Percentiles rank a stretch among this genome's conserved stretches.
Evolutionary conservation across 2,113 vertebrate species (phyloP).

Genomic region (Xiphorhynchus elegans): DNA sequence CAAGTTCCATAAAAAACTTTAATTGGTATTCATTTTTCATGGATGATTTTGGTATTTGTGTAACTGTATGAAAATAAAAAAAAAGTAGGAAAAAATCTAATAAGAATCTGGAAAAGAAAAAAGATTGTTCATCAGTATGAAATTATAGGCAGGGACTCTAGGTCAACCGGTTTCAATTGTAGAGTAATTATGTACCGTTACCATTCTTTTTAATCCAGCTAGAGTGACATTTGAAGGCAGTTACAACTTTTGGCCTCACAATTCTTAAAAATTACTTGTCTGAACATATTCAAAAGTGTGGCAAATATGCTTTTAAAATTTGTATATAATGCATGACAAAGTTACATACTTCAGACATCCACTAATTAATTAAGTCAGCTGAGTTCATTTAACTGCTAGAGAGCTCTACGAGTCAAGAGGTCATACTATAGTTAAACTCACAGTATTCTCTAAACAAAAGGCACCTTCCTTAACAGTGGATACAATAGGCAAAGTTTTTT

Average conservation of each 20-base stretch:
- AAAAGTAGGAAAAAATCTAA: background rate
- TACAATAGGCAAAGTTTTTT: background rate
- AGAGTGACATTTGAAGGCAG: background rate
- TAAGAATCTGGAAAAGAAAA: background rate
- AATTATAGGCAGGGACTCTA: background rate
- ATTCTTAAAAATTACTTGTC: background rate
- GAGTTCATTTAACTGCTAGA: background rate
- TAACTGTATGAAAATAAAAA: background rate
- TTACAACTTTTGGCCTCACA: background rate
- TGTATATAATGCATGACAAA: background rate
- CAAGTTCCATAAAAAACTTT: background rate
- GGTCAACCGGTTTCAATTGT: background rate
- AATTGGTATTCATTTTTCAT: background rate
- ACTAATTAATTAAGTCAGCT: background rate
- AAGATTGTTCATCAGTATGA: background rate
- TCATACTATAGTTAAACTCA: background rate
- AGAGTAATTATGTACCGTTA: background rate
- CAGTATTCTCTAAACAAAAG: background rate
- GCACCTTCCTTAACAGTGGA: background rate
- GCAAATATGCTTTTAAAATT: background rate
- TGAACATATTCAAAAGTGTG: background rate
- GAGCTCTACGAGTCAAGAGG: background rate
- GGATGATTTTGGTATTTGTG: background rate
- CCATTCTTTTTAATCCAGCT: background rate
- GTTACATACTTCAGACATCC: background rate